phyloP scores from a whole-genome alignment of 2,113 vertebrate genomes.

The human region DNA sequence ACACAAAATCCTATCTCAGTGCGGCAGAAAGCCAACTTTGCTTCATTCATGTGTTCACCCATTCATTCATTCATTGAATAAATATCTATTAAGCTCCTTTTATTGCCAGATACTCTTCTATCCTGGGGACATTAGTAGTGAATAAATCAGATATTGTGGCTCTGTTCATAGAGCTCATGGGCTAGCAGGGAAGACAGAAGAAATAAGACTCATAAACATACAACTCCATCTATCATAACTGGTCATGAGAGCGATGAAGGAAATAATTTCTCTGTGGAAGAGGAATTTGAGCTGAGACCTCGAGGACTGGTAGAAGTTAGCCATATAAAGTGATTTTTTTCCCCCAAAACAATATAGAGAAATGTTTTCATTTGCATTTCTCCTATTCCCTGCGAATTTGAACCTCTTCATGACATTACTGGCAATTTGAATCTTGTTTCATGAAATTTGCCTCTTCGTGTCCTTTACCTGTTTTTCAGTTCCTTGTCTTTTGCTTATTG shows the following conservation, averaged over 20 bases:
- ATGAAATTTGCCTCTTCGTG: not conserved
- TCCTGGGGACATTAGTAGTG: not conserved
- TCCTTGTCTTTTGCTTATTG: not conserved
- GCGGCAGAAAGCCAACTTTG: not conserved
- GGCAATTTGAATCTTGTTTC: not conserved
- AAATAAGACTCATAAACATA: slow-evolving; percentile 6
- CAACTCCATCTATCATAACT: not conserved
- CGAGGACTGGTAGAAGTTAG: not conserved
- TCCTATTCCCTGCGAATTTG: not conserved
- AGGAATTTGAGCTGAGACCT: not conserved
- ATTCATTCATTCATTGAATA: not conserved
- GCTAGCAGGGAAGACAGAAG: not conserved
- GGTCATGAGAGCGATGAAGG: not conserved
- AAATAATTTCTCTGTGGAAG: not conserved
- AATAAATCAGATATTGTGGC: not conserved
- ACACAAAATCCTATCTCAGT: not conserved
- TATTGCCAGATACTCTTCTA: not conserved
- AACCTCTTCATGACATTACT: not conserved
- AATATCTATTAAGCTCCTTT: not conserved
- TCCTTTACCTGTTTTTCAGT: not conserved
- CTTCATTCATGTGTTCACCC: not conserved
- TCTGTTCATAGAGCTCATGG: not conserved
- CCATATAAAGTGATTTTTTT: not conserved
- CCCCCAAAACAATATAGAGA: not conserved
- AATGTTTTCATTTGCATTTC: not conserved